phyloP scores from a whole-genome alignment of 2,888 invertebrate species.

The Hypercompe scribonia region DNA sequence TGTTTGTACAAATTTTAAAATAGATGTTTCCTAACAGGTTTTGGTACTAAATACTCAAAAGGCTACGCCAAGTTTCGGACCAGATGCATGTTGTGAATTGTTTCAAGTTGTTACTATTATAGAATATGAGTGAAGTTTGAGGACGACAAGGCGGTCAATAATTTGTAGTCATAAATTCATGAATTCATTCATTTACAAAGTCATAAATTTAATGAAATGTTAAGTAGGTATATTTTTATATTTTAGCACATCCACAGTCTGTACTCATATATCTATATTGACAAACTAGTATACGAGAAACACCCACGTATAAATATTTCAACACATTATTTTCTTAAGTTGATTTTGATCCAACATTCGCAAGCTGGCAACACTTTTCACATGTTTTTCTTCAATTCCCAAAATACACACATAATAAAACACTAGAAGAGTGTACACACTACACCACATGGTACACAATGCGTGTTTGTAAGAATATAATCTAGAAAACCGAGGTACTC shows the following conservation, averaged over 20 bases:
- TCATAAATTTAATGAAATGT: no score
- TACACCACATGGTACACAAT: conserved; percentile 1
- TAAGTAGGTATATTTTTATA: no score
- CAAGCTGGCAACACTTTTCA: background rate
- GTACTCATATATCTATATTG: background rate
- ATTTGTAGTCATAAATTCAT: no score
- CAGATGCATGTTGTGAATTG: no score
- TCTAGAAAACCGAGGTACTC: conserved; percentile 31
- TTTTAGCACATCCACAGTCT: background rate
- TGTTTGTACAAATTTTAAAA: no score
- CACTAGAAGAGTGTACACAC: conserved; percentile 2
- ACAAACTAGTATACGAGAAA: background rate
- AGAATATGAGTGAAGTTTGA: no score
- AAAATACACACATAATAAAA: conserved; percentile 21
- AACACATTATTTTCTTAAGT: conserved; percentile 10
- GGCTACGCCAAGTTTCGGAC: no score
- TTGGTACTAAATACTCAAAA: no score
- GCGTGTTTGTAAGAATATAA: conserved; percentile 25
- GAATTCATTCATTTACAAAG: no score
- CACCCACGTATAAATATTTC: background rate
- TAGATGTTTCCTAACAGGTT: no score
- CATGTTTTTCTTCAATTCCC: conserved; percentile 40
- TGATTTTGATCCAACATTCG: conserved; percentile 1
- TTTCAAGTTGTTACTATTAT: no score
- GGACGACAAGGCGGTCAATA: no score